These are phyloP conservation scores for Caenorhabditis parvicauda DNA, from an alignment of 2,888 invertebrate genomes.

Conservation along the genomic window DNA sequence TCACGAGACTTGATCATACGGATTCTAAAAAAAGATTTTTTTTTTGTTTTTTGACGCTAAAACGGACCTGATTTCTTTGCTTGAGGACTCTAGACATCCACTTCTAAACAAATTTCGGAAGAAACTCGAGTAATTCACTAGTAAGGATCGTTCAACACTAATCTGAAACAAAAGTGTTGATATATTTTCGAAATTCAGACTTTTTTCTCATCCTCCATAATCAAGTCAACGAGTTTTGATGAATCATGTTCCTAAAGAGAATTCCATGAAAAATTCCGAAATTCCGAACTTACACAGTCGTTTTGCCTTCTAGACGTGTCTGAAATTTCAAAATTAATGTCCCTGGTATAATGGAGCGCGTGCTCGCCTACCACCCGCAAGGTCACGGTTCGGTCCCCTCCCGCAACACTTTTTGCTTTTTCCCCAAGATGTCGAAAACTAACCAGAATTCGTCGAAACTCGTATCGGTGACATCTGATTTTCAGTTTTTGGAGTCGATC, in stretches of 20 bases:
- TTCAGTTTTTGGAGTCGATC: too few relatives aligned
- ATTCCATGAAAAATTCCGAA: too few relatives aligned
- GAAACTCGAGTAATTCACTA: slow-evolving; percentile 19
- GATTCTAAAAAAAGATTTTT: slow-evolving; percentile 9
- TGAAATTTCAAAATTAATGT: neutral
- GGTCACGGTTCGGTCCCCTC: neutral
- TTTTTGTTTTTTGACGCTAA: neutral
- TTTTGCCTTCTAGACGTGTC: too few relatives aligned
- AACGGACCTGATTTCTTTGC: slow-evolving; percentile 7
- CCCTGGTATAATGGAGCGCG: neutral
- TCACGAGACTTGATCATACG: slow-evolving; percentile 14
- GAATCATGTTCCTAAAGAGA: too few relatives aligned
- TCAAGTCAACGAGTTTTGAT: neutral
- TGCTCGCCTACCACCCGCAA: too few relatives aligned
- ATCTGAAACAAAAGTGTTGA: slow-evolving; percentile 6
- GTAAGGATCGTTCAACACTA: slow-evolving; percentile 9
- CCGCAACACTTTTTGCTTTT: neutral
- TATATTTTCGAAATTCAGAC: neutral
- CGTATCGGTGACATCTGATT: too few relatives aligned
- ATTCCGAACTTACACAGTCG: too few relatives aligned
- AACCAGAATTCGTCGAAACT: neutral
- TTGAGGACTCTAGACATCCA: slow-evolving; percentile 11
- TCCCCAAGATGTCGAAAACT: neutral
- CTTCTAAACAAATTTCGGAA: slow-evolving; percentile 17
- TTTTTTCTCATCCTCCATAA: neutral